Evolutionary conservation across 2,888 invertebrate genomes (phyloP), one percentile per base, ranked within the genome.

Genomic region (Drosophila rubida): DNA sequence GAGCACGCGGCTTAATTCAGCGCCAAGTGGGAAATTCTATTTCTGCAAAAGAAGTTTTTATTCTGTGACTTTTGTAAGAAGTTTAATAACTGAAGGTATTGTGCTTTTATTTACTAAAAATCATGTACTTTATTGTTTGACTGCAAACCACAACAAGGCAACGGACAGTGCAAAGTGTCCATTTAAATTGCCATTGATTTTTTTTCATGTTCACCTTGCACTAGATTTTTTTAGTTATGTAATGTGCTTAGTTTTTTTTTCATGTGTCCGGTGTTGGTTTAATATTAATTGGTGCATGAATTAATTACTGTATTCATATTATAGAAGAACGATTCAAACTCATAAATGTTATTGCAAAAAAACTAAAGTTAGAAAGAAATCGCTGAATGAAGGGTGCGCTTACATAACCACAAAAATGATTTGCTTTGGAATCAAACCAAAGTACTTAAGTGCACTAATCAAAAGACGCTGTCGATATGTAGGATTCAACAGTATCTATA

Each of bases 31-130:
- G 82, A 86, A 84, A 87, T 79, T 72, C 67, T 81, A 75, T 85
- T 89, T 91, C 87, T 90, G 89, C 89, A 91, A 90, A 90, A 91
- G 90, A 88, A 90, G 81, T 90, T 91, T 91, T 89, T 76, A 89
- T 90, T 89, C 89, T 90, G 83, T 91, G 86, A 89, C 90, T 90
- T 91, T 91, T 91, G 88, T 87, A 90, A 89, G 88, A 90, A 90
- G 82, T 82, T 78, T 82, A 81, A 83, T 73, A 80, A 88, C 82
- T 81, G 73, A 89, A 90, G 90, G 90, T 90, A 89, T 78, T 87
- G 89, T 89, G 80, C 51, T 78, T 65, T 63, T 76, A 69, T 72
- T 64, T 69, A 75, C 48, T 75, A 67, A 51, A 66, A 68, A 22
- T 60, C 11, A 44, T 22, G 6, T 49, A 35, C 53, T 59, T 45